These are phyloP conservation scores for Sialia sialis DNA, from an alignment of 2,113 vertebrate species.

Conservation along the genomic window DNA sequence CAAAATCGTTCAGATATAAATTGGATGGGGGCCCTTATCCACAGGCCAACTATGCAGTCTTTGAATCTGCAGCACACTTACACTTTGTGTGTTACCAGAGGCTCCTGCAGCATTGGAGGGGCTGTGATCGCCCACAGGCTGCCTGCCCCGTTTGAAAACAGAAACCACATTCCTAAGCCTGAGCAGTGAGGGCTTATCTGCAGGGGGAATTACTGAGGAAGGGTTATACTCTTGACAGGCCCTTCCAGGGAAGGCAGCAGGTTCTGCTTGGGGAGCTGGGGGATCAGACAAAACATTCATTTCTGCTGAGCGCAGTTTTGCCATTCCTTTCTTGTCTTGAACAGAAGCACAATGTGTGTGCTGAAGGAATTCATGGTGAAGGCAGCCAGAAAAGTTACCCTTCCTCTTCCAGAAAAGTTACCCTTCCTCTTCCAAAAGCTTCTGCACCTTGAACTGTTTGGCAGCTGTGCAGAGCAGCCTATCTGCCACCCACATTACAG, in stretches of 20 bases:
- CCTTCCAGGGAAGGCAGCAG: neutral
- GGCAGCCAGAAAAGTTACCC: neutral
- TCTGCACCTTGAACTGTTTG: neutral
- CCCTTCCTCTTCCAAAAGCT: neutral
- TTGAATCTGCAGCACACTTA: neutral
- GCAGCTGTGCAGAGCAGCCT: neutral
- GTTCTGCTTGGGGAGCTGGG: neutral
- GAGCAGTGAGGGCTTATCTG: neutral
- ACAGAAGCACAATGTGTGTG: rapidly evolving
- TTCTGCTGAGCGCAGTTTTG: neutral
- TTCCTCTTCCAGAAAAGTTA: neutral
- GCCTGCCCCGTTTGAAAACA: neutral
- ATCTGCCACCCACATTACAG: neutral
- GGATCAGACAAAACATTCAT: rapidly evolving
- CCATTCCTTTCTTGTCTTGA: rapidly evolving
- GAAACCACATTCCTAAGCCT: neutral
- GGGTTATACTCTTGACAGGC: neutral
- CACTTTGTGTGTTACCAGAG: neutral
- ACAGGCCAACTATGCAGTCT: neutral
- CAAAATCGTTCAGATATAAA: neutral
- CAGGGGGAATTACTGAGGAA: neutral
- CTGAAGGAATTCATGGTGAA: neutral
- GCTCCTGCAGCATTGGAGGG: neutral
- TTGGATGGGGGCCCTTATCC: neutral
- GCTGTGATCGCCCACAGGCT: neutral